Evolutionary conservation across 2,888 invertebrate genomes (phyloP).

Genomic region (Gnatocerus cornutus): DNA sequence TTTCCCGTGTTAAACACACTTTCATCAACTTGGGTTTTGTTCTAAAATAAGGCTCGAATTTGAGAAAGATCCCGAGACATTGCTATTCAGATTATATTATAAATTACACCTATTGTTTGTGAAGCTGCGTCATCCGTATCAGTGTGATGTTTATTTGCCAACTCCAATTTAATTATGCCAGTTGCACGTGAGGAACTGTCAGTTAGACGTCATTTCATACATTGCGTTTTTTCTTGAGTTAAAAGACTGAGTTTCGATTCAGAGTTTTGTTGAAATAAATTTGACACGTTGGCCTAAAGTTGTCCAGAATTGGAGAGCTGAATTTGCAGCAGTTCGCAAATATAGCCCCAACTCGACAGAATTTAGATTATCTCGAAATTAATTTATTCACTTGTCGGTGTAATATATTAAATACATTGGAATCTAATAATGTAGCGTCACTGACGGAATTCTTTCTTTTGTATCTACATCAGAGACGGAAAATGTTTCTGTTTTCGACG

Average conservation of each 20-base stretch:
- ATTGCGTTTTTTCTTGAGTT: too few species aligned
- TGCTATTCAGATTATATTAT: too few species aligned
- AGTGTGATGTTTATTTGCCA: not conserved
- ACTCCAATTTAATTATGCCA: not conserved
- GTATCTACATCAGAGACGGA: too few species aligned
- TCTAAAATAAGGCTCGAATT: not conserved
- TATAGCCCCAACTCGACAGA: not conserved
- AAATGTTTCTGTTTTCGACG: too few species aligned
- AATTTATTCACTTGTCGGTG: too few species aligned
- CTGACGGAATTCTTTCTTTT: too few species aligned
- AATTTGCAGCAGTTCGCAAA: not conserved
- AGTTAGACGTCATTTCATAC: too few species aligned
- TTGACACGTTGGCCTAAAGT: not conserved
- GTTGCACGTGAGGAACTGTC: not conserved
- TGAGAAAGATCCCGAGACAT: not conserved
- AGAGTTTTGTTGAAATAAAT: not conserved
- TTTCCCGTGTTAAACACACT: not conserved
- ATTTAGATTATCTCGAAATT: not conserved
- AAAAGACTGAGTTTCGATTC: too few species aligned
- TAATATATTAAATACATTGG: too few species aligned
- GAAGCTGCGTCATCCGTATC: not conserved
- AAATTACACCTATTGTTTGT: conserved; percentile 2
- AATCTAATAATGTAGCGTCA: not conserved
- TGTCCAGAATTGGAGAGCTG: not conserved
- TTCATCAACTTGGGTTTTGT: not conserved